A percentile compares a stretch with the other conserved stretches of the same genome.
Conservation (phyloP, 2,797 vertebrate species). For the Petrocephalus schoutedeni region DNA sequence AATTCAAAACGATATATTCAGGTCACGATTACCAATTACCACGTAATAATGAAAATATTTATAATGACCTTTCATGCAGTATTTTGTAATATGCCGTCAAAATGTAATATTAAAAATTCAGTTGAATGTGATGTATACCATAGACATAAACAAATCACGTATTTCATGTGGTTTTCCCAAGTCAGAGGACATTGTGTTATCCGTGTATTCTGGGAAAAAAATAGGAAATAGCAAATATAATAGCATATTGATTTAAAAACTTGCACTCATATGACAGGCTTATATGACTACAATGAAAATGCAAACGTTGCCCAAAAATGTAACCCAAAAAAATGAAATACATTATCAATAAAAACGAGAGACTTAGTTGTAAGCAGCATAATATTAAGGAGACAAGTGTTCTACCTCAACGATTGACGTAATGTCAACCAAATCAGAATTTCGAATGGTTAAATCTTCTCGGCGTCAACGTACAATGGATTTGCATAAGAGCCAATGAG, state of each 20-base stretch:
- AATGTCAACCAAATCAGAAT: conserved; percentile 43
- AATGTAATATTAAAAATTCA: neutral
- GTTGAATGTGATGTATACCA: neutral
- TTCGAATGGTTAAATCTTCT: conserved; percentile 31
- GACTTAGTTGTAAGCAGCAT: neutral
- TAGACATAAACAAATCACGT: neutral
- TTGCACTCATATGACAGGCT: neutral
- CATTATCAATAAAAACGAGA: conserved; percentile 1
- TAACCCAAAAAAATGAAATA: neutral
- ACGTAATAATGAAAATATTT: neutral
- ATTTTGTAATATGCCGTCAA: neutral
- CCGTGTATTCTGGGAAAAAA: neutral
- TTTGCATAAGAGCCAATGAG: conserved; percentile 44
- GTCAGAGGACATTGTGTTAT: neutral
- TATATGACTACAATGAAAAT: neutral
- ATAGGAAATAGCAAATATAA: neutral
- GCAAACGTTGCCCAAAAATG: neutral
- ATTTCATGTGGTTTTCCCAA: neutral
- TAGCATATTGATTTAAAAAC: neutral
- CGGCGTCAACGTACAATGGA: conserved; percentile 35
- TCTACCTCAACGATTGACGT: conserved; percentile 41
- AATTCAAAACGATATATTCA: neutral
- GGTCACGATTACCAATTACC: neutral
- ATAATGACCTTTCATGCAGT: neutral
- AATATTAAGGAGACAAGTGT: neutral